These are phyloP conservation scores for Calliopsis andreniformis DNA, from an alignment of 1,140 invertebrate genomes.

Conservation along the genomic window DNA sequence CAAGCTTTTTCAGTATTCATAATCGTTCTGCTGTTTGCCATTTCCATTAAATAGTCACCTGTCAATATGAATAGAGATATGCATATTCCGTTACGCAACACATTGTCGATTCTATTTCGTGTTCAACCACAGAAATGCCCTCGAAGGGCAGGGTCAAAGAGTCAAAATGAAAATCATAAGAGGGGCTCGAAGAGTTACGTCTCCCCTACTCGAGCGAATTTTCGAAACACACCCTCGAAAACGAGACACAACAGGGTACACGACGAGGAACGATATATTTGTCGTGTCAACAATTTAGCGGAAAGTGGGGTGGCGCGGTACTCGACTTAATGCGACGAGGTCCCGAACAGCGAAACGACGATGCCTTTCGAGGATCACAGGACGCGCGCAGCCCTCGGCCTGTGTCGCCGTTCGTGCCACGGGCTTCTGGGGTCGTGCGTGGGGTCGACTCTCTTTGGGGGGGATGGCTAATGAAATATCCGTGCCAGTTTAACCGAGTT, in stretches of 20 bases:
- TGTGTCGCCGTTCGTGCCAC: conserved; percentile 43
- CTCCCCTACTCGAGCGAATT: not conserved
- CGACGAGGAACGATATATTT: conserved; percentile 75
- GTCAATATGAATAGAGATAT: too few species aligned
- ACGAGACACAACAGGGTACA: not conserved
- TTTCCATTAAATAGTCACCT: too few species aligned
- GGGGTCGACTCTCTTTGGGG: conserved; percentile 61
- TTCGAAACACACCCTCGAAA: conserved; percentile 37
- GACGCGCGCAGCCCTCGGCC: conserved; percentile 44
- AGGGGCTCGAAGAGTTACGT: not conserved
- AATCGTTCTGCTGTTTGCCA: too few species aligned
- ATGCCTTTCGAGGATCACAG: conserved; percentile 59
- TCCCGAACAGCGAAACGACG: conserved; percentile 62
- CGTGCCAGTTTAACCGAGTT: conserved; percentile 81
- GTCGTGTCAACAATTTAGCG: conserved; percentile 80
- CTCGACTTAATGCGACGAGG: conserved; percentile 75
- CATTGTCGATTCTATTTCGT: too few species aligned
- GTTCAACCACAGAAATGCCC: not conserved
- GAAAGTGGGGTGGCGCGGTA: conserved; percentile 61
- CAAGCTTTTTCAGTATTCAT: not conserved
- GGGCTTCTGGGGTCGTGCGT: conserved; percentile 63
- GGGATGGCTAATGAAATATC: conserved; percentile 82
- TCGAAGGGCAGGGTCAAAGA: not conserved
- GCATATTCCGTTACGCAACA: too few species aligned
- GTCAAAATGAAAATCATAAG: conserved; percentile 15